These are phyloP conservation scores for Volucella inflata DNA, from an alignment of 2,888 invertebrate genomes.

Conservation along the genomic window DNA sequence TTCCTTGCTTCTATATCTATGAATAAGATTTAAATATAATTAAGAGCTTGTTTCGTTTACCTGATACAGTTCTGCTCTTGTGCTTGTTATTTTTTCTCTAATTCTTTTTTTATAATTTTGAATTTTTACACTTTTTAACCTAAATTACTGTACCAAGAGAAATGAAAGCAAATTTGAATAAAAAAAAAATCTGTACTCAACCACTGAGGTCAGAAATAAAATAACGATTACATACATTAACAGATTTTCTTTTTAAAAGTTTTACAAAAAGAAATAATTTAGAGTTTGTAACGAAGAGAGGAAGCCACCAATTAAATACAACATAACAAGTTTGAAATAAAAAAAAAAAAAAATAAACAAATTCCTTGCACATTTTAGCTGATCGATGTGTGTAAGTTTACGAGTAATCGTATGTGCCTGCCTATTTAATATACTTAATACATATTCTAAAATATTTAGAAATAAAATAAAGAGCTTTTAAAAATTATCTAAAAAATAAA, in stretches of 20 bases:
- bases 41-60: constrained; percentile 52
- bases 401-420: constrained; percentile 7
- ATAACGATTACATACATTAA: constrained; percentile 70
- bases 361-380: constrained; percentile 1
- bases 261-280: constrained; percentile 38
- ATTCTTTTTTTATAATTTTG: constrained; percentile 26
- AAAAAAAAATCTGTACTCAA: constrained; percentile 35
- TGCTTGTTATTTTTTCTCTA: constrained; percentile 7
- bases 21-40: constrained; percentile 33
- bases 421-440: constrained; percentile 34
- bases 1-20: constrained; percentile 13
- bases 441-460: constrained; percentile 42
- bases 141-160: constrained; percentile 28
- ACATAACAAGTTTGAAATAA: constrained; percentile 60
- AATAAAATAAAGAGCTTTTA: constrained; percentile 20
- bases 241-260: constrained; percentile 56
- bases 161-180: constrained; percentile 7
- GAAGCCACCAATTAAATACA: constrained; percentile 70
- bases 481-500: constrained; percentile 61
- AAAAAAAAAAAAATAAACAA: constrained; percentile 11
- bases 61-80: constrained; percentile 43
- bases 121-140: constrained; percentile 45
- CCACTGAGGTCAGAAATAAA: constrained; percentile 39
- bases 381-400: constrained; percentile 23
- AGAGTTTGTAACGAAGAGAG: constrained; percentile 60